These are phyloP conservation scores for Mycogona germanica DNA, from an alignment of 2,888 invertebrate genomes.

Conservation along the genomic window DNA sequence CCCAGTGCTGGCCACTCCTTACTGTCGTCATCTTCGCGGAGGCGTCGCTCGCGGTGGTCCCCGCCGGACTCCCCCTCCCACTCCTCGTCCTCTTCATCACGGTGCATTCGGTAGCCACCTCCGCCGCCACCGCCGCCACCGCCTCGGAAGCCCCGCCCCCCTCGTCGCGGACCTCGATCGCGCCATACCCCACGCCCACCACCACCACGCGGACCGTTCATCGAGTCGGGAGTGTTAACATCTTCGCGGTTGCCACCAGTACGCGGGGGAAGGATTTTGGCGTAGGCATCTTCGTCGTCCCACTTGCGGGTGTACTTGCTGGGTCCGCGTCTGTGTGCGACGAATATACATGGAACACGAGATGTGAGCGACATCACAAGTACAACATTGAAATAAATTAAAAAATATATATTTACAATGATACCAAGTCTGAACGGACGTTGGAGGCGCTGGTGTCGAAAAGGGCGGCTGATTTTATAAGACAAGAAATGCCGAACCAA, in stretches of 20 bases:
- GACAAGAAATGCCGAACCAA: neutral
- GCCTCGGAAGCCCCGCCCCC: slow-evolving; percentile 16
- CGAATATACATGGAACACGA: neutral
- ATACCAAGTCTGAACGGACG: neutral
- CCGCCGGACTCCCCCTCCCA: slow-evolving; percentile 23
- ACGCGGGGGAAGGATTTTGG: slow-evolving; percentile 35
- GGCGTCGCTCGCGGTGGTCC: neutral
- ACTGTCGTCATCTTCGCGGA: too few relatives aligned
- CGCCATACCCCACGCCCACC: slow-evolving; percentile 2
- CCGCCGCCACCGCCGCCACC: slow-evolving; percentile 17
- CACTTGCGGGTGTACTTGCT: slow-evolving; percentile 84
- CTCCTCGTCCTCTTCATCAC: slow-evolving; percentile 8
- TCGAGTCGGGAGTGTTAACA: too few relatives aligned
- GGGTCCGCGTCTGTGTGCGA: slow-evolving; percentile 57
- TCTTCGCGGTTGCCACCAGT: too few relatives aligned
- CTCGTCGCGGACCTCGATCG: slow-evolving; percentile 14
- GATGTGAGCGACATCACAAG: too few relatives aligned
- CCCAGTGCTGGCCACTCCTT: too few relatives aligned
- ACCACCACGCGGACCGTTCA: neutral
- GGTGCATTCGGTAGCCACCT: neutral
- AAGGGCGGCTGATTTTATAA: neutral
- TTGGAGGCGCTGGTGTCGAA: too few relatives aligned
- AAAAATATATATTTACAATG: too few relatives aligned
- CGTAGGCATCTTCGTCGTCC: slow-evolving; percentile 85
- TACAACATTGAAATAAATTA: too few relatives aligned